Percentiles rank a stretch among this genome's conserved stretches.
Conservation (phyloP, 2,888 invertebrate genomes). For the Eurytoma adleriae region DNA sequence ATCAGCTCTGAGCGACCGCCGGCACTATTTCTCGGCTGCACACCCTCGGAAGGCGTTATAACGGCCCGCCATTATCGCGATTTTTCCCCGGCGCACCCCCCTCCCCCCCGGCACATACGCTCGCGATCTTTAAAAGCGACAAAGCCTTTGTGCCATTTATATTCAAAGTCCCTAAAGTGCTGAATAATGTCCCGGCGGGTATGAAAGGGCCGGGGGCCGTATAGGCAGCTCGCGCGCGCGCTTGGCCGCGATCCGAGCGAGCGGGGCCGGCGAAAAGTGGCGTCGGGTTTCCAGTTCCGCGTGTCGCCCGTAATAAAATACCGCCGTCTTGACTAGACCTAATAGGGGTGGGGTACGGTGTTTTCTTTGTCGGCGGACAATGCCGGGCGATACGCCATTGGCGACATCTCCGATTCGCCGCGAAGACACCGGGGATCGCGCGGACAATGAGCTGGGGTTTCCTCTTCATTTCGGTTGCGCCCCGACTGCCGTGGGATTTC, state of each 20-base stretch:
- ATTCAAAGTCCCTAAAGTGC: constrained; percentile 57
- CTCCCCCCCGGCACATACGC: not conserved
- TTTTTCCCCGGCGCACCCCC: too few species aligned
- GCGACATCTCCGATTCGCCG: not conserved
- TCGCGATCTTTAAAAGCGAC: constrained; percentile 54
- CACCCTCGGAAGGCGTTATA: too few species aligned
- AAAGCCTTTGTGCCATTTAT: constrained; percentile 56
- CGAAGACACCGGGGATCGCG: not conserved
- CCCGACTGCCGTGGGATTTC: not conserved
- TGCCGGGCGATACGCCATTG: constrained; percentile 3
- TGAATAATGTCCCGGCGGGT: constrained; percentile 54
- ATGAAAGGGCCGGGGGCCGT: constrained; percentile 36
- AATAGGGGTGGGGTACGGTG: constrained; percentile 36
- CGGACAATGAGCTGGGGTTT: not conserved
- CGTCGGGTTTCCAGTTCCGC: constrained; percentile 52
- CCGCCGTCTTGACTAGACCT: constrained; percentile 50
- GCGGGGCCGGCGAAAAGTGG: constrained; percentile 32
- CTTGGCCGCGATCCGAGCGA: constrained; percentile 28
- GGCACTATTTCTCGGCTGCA: too few species aligned
- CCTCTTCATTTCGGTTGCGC: not conserved
- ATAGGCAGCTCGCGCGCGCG: not conserved
- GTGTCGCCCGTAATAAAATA: constrained; percentile 47
- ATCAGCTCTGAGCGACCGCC: too few species aligned
- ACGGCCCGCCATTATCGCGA: too few species aligned
- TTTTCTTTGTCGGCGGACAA: constrained; percentile 12